Base-by-base conservation (phyloP, 2,888 invertebrate genomes). In the Eupithecia pulchellata region DNA sequence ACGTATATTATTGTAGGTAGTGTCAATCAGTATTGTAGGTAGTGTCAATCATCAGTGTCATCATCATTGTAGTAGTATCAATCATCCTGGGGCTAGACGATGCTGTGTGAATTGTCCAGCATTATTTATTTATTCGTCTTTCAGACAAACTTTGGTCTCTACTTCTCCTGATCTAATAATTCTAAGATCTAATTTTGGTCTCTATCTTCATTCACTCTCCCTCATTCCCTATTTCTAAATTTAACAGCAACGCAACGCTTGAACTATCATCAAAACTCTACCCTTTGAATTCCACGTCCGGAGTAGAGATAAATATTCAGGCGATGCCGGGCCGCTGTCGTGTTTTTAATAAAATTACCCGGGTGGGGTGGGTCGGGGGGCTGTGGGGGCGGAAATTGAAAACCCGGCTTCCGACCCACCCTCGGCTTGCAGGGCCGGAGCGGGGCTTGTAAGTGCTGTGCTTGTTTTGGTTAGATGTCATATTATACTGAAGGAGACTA, bases 331-430 rank as follows among this genome's bases (percentile, higher is more conserved):
- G 79, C 80, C 81, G 79, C 76, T 81, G 85, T 82, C 85, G 86
- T 86, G 86, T 90, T 91, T 92, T 93, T 93, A 93, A 92, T 93
- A 92, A 92, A 90, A 93, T 93, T 92, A 93, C 90, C 79, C 84
- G 60, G 66, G 79, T 36, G 74, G 68, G 72, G 76, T 75, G 69
- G 52, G 71, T 75, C n/a, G n/a, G 75, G 69, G 77, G 83, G 80
- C 88, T 91, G 91, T 72, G 75, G 69, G 78, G 83, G 80, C 88
- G 91, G 91, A 91, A 92, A 92, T 92, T 92, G 91, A 92, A 92
- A 91, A 91, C 84, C 84, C 83, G 86, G 90, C 89, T 88, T 86
- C 86, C 82, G 81, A 83, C 83, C 84, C 87, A 86, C 90, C 91
- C 90, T 84, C 82, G 80, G 83, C 87, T 87, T 17, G 17, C 73